Conservation (phyloP, 2,888 invertebrate genomes). For the Arge pagana region DNA sequence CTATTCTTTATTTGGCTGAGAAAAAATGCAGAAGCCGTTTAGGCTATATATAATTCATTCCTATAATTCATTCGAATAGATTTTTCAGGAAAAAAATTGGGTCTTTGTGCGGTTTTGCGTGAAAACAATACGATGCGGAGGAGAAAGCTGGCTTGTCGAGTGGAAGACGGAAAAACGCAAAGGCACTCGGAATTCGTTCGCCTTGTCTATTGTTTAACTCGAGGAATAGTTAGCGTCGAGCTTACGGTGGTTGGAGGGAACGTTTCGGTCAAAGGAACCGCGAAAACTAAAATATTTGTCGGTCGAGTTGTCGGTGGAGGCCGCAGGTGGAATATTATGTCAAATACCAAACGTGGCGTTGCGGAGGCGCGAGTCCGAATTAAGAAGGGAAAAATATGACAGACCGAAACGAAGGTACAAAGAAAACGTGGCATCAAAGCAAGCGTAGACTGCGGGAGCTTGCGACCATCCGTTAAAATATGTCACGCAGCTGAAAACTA, state of each 20-base stretch:
- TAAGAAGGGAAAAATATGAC: constrained; percentile 10
- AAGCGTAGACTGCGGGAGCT: background rate
- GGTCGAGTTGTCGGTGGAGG: constrained; percentile 41
- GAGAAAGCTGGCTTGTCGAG: too few species aligned
- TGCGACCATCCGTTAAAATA: constrained; percentile 11
- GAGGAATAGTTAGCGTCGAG: constrained; percentile 3
- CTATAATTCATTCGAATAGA: background rate
- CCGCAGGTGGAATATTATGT: constrained; percentile 7
- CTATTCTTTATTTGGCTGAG: constrained; percentile 31
- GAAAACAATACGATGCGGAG: too few species aligned
- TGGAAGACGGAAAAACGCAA: too few species aligned
- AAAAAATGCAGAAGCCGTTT: too few species aligned
- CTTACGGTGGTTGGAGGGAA: background rate
- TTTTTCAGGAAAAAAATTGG: too few species aligned
- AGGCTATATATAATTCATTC: background rate
- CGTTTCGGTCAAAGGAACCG: constrained; percentile 49
- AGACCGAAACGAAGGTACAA: too few species aligned
- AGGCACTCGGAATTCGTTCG: background rate
- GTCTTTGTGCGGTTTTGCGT: too few species aligned
- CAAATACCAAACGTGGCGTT: constrained; percentile 3
- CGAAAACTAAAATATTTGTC: constrained; percentile 43
- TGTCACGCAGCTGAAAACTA: constrained; percentile 18
- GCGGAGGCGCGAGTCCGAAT: constrained; percentile 3
- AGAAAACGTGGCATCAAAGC: constrained; percentile 16
- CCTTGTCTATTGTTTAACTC: background rate